Evolutionary conservation across 2,797 vertebrate genomes (phyloP), one percentile per base, ranked within the genome.

Genomic region (Morelia viridis): DNA sequence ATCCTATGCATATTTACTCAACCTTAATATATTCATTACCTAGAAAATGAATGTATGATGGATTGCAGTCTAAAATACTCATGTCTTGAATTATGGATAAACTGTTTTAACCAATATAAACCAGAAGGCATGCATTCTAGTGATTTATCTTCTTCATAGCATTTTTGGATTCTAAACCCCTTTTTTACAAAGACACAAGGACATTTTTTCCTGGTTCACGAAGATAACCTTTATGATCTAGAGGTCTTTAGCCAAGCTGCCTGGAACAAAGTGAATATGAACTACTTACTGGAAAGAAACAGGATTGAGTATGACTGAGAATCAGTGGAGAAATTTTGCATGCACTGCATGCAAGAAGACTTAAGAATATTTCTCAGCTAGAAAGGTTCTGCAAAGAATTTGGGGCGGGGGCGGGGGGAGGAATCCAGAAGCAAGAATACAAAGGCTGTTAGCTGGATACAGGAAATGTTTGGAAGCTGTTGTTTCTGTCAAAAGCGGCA

Each of bases 141-240:
- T 17, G 31, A 46, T 92, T 93, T 89, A 76, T 7, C 2, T 89
- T 93, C n/a, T 24, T 1, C 1, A 85, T 90, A 92, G 19, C 6
- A 91, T 94, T 19, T 94, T 58, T 88, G 68, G 50, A 91, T 76
- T 94, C 90, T 41, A 46, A 83, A 88, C 17, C 58, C 94, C 91
- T 57, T 28, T 88, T 88, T 71, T 88, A 92, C 90, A 90, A 76
- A 86, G 62, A 83, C 56, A n/a, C 41, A 91, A 19, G n/a, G 0
- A 46, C 71, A 89, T 58, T 0, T 22, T 19, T 83, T 88, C 65
- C 12, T 89, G 76, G 0, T 91, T 95, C 95, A 71, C 12, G 60
- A 89, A 92, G 64, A 91, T 86, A 92, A 94, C 57, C 61, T 93
- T 87, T 13, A n/a, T 76, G 83, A 90, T 92, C 90, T 90, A 92